These are phyloP conservation scores for Adelges cooleyi DNA, from an alignment of 1,140 invertebrate species.

Conservation along the genomic window DNA sequence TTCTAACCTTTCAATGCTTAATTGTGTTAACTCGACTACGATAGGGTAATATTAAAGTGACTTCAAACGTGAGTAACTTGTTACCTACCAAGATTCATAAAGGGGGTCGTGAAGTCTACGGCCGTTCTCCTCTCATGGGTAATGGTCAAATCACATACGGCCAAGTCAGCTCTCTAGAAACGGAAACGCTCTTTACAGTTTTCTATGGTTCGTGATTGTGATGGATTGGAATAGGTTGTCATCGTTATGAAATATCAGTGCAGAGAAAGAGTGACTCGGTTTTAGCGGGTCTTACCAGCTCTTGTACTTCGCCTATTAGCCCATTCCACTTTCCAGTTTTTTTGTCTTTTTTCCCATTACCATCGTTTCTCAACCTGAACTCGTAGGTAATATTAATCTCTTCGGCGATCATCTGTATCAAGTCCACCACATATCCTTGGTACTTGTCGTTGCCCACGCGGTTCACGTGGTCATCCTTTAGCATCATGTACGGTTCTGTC, in stretches of 20 bases:
- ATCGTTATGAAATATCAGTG: too few relatives aligned
- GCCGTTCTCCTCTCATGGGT: slow-evolving; percentile 69
- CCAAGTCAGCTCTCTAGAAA: slow-evolving; percentile 80
- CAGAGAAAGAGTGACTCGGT: too few relatives aligned
- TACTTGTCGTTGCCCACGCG: slow-evolving; percentile 40
- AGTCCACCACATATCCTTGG: slow-evolving; percentile 64
- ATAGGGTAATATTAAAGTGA: too few relatives aligned
- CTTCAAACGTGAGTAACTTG: too few relatives aligned
- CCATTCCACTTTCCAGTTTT: slow-evolving; percentile 72
- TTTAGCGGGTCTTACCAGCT: slow-evolving; percentile 53
- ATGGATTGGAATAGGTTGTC: too few relatives aligned
- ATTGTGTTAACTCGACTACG: too few relatives aligned
- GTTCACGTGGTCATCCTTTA: slow-evolving; percentile 41
- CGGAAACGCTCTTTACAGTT: too few relatives aligned
- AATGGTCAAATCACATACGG: slow-evolving; percentile 84
- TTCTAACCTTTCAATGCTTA: too few relatives aligned
- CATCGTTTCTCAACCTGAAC: slow-evolving; percentile 55
- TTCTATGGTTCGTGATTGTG: too few relatives aligned
- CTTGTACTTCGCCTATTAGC: slow-evolving; percentile 68
- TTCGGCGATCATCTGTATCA: slow-evolving; percentile 62
- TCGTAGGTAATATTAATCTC: slow-evolving; percentile 64
- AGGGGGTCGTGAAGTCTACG: slow-evolving; percentile 83
- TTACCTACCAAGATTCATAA: slow-evolving; percentile 53
- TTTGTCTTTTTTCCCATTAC: slow-evolving; percentile 60
- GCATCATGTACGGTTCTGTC: slow-evolving; percentile 66